These are phyloP conservation scores for Eupeodes corollae DNA, from an alignment of 1,140 invertebrate species.

Conservation along the genomic window DNA sequence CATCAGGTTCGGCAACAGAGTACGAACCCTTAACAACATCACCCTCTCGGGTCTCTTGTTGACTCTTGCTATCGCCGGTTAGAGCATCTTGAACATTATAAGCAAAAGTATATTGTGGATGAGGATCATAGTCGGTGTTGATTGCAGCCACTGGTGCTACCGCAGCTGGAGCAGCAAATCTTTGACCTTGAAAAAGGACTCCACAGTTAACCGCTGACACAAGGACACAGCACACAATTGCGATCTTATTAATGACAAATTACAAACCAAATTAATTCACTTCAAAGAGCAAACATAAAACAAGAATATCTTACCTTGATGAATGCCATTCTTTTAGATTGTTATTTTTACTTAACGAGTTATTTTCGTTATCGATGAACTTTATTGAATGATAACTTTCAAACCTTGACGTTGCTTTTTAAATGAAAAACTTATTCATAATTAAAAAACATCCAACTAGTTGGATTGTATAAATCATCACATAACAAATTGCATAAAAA, in stretches of 20 bases:
- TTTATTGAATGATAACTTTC: too few relatives aligned
- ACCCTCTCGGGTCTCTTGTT: conserved; percentile 47
- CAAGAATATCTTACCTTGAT: conserved; percentile 27
- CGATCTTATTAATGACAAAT: conserved; percentile 9
- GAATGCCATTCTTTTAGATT: conserved; percentile 29
- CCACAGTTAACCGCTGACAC: conserved; percentile 21
- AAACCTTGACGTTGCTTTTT: too few relatives aligned
- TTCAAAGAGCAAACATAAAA: background rate
- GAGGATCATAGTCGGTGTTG: conserved; percentile 43
- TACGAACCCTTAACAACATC: conserved; percentile 50
- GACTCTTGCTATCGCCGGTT: conserved; percentile 51
- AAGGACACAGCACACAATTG: conserved; percentile 20
- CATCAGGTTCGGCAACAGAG: conserved; percentile 46
- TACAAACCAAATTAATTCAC: background rate
- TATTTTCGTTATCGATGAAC: too few relatives aligned
- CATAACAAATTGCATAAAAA: too few relatives aligned
- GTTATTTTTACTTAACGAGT: too few relatives aligned
- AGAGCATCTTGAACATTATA: conserved; percentile 49
- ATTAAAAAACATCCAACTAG: too few relatives aligned
- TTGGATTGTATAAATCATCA: too few relatives aligned
- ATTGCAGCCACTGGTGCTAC: conserved; percentile 8
- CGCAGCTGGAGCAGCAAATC: conserved; percentile 21
- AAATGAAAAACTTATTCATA: too few relatives aligned
- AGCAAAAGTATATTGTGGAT: conserved; percentile 48
- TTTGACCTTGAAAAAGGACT: conserved; percentile 9